Percentiles rank a stretch among this genome's conserved stretches.
phyloP scores from a whole-genome alignment of 2,113 vertebrate species.

The Leucopsar rothschildi region DNA sequence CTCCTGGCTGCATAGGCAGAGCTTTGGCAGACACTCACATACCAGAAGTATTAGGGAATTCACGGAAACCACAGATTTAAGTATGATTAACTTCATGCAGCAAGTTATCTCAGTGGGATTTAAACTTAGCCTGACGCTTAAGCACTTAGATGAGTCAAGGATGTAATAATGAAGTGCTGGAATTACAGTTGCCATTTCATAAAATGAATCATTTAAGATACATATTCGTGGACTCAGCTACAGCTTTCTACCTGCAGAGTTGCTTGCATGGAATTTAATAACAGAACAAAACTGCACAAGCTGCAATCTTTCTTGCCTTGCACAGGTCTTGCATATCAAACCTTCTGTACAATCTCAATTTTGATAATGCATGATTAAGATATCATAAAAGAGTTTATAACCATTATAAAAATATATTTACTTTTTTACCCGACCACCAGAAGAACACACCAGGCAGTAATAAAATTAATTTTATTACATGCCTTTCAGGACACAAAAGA shows the following conservation, averaged over 20 bases:
- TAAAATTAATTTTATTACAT: constrained; percentile 35
- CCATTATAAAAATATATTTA: constrained; percentile 63
- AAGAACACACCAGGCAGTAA: constrained; percentile 32
- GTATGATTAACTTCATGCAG: not conserved
- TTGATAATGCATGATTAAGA: constrained; percentile 4
- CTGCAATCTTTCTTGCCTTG: not conserved
- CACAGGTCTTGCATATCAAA: not conserved
- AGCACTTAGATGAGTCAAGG: not conserved
- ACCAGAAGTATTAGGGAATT: not conserved
- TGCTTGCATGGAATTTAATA: constrained; percentile 13
- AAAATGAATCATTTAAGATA: not conserved
- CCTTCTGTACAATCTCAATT: not conserved
- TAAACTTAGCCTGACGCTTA: not conserved
- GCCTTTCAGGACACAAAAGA: not conserved
- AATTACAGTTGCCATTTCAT: not conserved
- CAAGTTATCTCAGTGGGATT: not conserved
- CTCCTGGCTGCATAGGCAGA: not conserved
- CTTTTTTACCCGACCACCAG: constrained; percentile 28
- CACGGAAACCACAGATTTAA: not conserved
- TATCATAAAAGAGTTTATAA: constrained; percentile 56
- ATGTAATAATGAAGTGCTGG: not conserved
- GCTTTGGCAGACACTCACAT: not conserved
- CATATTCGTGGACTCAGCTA: not conserved
- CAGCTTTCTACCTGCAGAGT: constrained; percentile 18
- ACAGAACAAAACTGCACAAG: not conserved